A percentile compares a stretch with the other conserved stretches of the same genome.
Conservation (phyloP, 2,888 invertebrate species). For the Patella depressa region DNA sequence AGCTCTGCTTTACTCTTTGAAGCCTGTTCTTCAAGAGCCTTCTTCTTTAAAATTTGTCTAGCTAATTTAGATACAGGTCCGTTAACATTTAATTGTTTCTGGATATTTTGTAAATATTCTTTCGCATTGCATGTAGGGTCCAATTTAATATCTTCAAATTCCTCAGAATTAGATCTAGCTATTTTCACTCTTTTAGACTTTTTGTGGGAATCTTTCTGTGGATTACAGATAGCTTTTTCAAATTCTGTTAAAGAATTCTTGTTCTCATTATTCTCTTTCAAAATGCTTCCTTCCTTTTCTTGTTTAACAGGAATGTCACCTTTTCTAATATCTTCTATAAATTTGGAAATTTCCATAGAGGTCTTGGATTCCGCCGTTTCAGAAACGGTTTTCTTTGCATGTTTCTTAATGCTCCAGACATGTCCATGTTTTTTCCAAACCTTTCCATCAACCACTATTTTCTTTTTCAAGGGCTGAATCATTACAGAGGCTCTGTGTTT, state of each 20-base stretch:
- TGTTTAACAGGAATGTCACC: neutral
- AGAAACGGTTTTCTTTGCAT: neutral
- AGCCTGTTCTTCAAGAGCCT: neutral
- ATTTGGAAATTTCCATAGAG: neutral
- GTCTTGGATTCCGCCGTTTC: neutral
- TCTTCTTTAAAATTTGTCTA: neutral
- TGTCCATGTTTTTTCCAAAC: neutral
- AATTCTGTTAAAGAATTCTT: neutral
- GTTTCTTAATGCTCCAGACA: neutral
- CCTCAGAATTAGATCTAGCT: neutral
- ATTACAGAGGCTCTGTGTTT: neutral
- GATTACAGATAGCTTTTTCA: neutral
- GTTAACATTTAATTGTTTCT: neutral
- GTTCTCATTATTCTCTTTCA: neutral
- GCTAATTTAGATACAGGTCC: neutral
- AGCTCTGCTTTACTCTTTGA: neutral
- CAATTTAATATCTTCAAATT: neutral
- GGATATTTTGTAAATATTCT: neutral
- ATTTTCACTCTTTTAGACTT: neutral
- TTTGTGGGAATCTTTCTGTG: neutral
- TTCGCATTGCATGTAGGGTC: neutral
- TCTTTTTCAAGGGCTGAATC: slow-evolving; percentile 2
- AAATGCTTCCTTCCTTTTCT: neutral
- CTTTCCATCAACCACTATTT: neutral
- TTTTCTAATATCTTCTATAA: neutral